Conservation (phyloP, 1,140 invertebrate species). For the Melipona quadrifasciata region DNA sequence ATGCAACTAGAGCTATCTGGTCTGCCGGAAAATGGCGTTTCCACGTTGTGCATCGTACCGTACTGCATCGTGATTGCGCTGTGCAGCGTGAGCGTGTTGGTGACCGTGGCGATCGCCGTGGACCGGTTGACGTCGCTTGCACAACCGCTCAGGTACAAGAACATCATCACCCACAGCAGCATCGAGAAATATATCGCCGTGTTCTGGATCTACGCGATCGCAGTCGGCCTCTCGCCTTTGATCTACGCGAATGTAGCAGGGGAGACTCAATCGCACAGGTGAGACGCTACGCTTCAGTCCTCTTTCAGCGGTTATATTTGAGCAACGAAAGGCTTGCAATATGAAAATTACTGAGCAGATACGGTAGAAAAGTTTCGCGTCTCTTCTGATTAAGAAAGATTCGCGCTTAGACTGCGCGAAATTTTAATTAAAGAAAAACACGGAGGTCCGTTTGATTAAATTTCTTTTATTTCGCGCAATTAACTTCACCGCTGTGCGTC, state of each 20-base stretch:
- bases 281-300: neutral
- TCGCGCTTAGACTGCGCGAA: neutral
- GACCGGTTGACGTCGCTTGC: conserved; percentile 86
- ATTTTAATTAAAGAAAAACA: no score
- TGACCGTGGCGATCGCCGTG: conserved; percentile 86
- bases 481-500: neutral
- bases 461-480: neutral
- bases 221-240: conserved; percentile 83
- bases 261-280: conserved; percentile 68
- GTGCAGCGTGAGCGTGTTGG: conserved; percentile 85
- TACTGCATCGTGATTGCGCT: conserved; percentile 85
- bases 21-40: conserved; percentile 74
- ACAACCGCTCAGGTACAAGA: conserved; percentile 84
- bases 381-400: neutral
- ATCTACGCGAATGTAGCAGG: conserved; percentile 78
- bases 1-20: conserved; percentile 84
- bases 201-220: conserved; percentile 85
- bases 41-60: conserved; percentile 83
- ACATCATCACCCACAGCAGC: conserved; percentile 85
- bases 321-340: no score
- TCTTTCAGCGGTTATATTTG: neutral
- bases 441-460: neutral
- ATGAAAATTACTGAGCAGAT: no score
- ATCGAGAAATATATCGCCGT: conserved; percentile 83
- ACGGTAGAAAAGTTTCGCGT: no score